Conservation (phyloP, 2,113 vertebrate species). For the Ptyas mucosa region DNA sequence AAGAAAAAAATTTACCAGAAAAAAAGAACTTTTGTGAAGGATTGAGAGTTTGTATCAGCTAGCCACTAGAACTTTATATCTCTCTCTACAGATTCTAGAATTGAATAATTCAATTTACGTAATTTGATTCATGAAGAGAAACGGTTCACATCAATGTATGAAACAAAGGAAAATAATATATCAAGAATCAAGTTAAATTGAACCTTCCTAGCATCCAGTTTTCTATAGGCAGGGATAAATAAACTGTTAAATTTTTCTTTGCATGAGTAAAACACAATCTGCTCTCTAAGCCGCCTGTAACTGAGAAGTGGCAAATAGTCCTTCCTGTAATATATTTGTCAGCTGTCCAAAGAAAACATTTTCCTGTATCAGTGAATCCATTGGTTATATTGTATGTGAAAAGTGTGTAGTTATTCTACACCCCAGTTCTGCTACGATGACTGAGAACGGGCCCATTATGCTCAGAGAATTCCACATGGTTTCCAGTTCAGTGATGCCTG, state of each 20-base stretch:
- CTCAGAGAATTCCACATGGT: background rate
- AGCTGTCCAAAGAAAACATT: background rate
- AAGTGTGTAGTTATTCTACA: background rate
- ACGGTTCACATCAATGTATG: background rate
- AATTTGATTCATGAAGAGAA: background rate
- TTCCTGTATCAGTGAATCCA: background rate
- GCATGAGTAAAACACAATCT: background rate
- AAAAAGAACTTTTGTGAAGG: background rate
- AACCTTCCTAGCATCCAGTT: background rate
- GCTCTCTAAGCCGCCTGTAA: background rate
- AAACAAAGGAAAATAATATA: background rate
- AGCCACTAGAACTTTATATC: background rate
- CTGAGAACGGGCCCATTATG: background rate
- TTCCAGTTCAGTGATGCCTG: conserved; percentile 11
- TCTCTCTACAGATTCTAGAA: background rate
- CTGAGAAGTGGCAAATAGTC: background rate
- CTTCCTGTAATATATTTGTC: background rate
- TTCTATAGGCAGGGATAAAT: background rate
- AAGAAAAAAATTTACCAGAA: background rate
- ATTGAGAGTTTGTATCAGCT: background rate
- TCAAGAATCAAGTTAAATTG: background rate
- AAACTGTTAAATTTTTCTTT: background rate
- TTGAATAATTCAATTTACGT: background rate
- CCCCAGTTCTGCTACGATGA: background rate
- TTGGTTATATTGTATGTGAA: background rate